A percentile compares a stretch with the other conserved stretches of the same genome.
Evolutionary conservation across 2,113 vertebrate species (phyloP).

Genomic region (Gnathonemus echidnorhynchus): DNA sequence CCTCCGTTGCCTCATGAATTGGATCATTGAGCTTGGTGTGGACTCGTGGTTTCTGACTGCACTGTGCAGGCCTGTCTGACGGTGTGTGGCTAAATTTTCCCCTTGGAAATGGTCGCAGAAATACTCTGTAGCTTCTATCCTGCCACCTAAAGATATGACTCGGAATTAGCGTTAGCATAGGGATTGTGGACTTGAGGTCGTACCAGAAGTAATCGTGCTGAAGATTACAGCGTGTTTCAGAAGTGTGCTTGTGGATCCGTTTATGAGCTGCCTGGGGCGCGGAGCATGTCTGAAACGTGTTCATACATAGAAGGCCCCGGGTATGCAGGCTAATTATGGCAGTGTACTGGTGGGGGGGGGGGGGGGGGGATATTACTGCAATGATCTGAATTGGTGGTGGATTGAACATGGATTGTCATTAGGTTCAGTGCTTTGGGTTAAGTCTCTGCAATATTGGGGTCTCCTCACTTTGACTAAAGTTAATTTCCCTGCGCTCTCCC

Average conservation of each 20-base stretch:
- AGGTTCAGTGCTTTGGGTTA: background rate
- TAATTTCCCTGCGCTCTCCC: background rate
- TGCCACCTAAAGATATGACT: background rate
- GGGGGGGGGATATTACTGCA: background rate
- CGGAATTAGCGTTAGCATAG: background rate
- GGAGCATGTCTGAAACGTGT: background rate
- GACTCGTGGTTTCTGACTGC: background rate
- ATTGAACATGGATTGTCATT: background rate
- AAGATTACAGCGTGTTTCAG: background rate
- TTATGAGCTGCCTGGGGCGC: background rate
- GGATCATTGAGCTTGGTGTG: background rate
- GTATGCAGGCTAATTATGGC: background rate
- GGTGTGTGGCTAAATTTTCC: background rate
- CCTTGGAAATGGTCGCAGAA: background rate
- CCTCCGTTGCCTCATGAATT: background rate
- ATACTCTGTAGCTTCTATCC: background rate
- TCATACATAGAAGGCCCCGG: background rate
- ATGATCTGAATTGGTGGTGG: background rate
- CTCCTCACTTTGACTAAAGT: background rate
- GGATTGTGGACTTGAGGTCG: background rate
- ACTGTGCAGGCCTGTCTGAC: background rate
- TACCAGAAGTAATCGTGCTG: background rate
- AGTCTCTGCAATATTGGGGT: background rate
- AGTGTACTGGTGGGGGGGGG: background rate
- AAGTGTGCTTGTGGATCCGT: background rate